phyloP scores from a whole-genome alignment of 2,113 vertebrate genomes.

The Neogale vison region DNA sequence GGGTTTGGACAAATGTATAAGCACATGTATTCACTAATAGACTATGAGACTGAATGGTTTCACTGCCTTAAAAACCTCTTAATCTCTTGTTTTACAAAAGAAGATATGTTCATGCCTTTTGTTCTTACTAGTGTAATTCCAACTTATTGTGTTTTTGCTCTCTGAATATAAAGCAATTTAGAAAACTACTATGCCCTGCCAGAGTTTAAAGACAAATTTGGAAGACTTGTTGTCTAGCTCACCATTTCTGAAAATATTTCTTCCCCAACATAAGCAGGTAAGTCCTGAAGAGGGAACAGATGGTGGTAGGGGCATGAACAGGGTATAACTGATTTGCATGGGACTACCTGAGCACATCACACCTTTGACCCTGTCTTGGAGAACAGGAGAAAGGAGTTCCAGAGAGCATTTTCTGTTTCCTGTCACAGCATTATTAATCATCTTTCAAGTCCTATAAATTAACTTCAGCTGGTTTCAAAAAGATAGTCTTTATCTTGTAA shows the following conservation, averaged over 20 bases:
- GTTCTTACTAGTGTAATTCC: neutral
- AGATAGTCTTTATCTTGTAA: conserved; percentile 15
- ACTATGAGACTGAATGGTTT: neutral
- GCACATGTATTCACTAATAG: neutral
- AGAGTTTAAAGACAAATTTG: neutral
- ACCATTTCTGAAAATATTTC: neutral
- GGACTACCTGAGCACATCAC: neutral
- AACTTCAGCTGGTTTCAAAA: neutral
- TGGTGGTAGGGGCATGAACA: neutral
- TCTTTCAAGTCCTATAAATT: conserved; percentile 18
- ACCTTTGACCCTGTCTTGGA: neutral
- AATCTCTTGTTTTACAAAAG: neutral
- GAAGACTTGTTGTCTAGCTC: neutral
- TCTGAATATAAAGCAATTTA: neutral
- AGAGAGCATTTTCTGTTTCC: conserved; percentile 1
- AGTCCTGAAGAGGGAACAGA: neutral
- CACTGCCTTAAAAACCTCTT: neutral
- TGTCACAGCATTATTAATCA: conserved; percentile 36
- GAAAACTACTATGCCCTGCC: neutral
- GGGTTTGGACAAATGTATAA: too few species aligned
- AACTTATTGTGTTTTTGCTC: neutral
- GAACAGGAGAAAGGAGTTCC: neutral
- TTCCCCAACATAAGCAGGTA: neutral
- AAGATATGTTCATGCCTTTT: neutral
- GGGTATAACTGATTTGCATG: neutral